Evolutionary conservation across 2,797 vertebrate genomes (phyloP).

Genomic region (Scleropages formosus): DNA sequence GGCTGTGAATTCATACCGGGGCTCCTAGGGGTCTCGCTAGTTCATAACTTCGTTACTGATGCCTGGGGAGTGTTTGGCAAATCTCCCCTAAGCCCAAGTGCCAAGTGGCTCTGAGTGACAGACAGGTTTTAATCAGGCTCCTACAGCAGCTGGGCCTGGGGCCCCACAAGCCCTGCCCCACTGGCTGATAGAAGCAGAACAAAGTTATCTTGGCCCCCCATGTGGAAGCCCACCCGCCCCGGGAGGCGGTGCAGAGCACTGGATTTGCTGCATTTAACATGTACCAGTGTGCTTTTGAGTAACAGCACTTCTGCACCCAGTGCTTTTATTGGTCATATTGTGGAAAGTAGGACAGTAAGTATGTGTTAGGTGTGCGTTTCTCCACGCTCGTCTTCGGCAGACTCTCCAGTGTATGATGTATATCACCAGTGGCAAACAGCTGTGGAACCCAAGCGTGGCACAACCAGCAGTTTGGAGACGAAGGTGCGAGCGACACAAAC

Average conservation of each 20-base stretch:
- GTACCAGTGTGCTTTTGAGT: neutral
- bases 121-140: conserved; percentile 45
- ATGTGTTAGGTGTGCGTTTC: too few relatives aligned
- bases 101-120: conserved; percentile 24
- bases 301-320: neutral
- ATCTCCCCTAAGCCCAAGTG: conserved; percentile 15
- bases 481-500: too few relatives aligned
- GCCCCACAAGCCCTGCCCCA: conserved; percentile 47
- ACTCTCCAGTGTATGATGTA: too few relatives aligned
- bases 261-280: neutral
- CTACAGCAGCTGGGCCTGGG: conserved; percentile 37
- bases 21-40: too few relatives aligned
- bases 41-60: too few relatives aligned
- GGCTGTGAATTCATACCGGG: too few relatives aligned
- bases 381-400: too few relatives aligned
- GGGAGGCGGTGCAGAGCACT: neutral
- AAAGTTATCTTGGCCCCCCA: conserved; percentile 66
- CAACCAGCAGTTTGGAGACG: too few relatives aligned
- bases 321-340: neutral
- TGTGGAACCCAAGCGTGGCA: too few relatives aligned
- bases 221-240: conserved; percentile 36
- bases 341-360: too few relatives aligned
- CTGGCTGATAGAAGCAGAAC: conserved; percentile 58
- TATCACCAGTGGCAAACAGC: too few relatives aligned
- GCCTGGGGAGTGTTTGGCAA: neutral